Percentiles rank a stretch among this genome's conserved stretches.
phyloP scores from a whole-genome alignment of 2,797 vertebrate species.

The Myotis planiceps region DNA sequence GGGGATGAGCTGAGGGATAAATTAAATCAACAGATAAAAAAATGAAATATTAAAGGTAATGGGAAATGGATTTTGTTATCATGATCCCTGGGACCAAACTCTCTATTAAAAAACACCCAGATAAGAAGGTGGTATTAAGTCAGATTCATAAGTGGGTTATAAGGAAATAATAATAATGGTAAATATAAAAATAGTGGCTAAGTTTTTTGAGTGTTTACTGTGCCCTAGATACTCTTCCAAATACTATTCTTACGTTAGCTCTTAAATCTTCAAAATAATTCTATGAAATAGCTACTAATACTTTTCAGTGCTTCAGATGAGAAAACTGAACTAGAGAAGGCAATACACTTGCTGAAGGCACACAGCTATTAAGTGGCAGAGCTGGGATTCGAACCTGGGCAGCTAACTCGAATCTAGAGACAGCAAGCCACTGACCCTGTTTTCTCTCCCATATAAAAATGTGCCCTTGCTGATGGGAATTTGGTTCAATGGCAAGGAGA shows the following conservation, averaged over 20 bases:
- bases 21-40: constrained; percentile 66
- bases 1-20: background rate
- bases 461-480: background rate
- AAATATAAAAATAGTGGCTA: background rate
- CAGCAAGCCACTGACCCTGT: background rate
- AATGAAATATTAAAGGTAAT: constrained; percentile 47
- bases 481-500: background rate
- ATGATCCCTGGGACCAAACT: constrained; percentile 13
- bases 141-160: background rate
- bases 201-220: background rate
- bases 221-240: background rate
- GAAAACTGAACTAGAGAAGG: background rate
- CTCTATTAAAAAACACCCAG: constrained; percentile 25
- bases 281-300: background rate
- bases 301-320: constrained; percentile 3
- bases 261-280: constrained; percentile 29
- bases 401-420: background rate
- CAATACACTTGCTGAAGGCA: background rate
- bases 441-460: background rate
- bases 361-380: background rate
- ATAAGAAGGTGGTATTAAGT: constrained; percentile 56
- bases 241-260: background rate
- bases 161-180: background rate
- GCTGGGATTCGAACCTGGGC: background rate
- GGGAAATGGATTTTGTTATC: constrained; percentile 68